These are phyloP conservation scores for Clistopyga incitator DNA, from an alignment of 2,888 invertebrate genomes.

Conservation along the genomic window DNA sequence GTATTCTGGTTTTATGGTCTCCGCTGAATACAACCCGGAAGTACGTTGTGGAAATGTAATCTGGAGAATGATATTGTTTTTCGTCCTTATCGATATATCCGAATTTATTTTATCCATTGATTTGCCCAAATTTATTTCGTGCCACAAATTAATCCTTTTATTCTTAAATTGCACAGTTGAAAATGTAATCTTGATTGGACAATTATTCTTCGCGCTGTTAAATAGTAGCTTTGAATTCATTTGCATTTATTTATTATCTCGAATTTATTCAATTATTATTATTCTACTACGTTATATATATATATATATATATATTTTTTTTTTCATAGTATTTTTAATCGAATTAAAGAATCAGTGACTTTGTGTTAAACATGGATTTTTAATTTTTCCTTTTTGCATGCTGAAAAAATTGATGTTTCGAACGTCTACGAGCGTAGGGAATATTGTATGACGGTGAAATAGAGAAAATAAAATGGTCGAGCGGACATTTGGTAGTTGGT, in stretches of 20 bases:
- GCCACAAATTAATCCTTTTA: background rate
- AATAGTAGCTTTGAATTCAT: too few relatives aligned
- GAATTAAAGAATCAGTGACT: too few relatives aligned
- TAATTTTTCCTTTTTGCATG: too few relatives aligned
- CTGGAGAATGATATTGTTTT: background rate
- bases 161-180: too few relatives aligned
- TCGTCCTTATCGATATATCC: background rate
- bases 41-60: background rate
- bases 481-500: background rate
- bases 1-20: background rate
- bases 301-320: too few relatives aligned
- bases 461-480: conserved; percentile 15
- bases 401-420: background rate
- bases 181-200: too few relatives aligned
- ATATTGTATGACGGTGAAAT: background rate
- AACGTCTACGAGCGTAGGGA: background rate
- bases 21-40: background rate
- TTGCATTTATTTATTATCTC: too few relatives aligned
- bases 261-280: too few relatives aligned
- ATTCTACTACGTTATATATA: too few relatives aligned
- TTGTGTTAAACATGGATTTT: too few relatives aligned
- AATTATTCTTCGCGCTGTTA: too few relatives aligned
- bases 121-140: background rate
- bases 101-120: background rate
- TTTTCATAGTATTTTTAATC: too few relatives aligned